Conservation (phyloP, 2,888 invertebrate species). For the Anorthoa munda region DNA sequence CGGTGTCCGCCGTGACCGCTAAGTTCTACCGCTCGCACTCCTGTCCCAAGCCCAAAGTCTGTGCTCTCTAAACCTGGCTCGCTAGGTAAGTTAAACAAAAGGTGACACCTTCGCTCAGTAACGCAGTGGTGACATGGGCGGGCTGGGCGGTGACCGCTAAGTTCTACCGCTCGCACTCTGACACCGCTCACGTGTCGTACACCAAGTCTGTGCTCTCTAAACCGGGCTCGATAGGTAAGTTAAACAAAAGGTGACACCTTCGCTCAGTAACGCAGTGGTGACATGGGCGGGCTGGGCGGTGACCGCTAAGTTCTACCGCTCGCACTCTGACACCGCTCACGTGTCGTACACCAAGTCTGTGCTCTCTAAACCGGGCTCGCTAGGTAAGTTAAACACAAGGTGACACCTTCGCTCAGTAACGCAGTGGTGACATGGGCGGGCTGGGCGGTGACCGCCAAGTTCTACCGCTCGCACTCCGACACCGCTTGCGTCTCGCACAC, state of each 20-base stretch:
- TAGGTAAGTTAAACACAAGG: slow-evolving; percentile 86
- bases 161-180: no score
- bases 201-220: no score
- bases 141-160: no score
- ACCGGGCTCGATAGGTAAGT: no score
- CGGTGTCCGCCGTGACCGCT: slow-evolving; percentile 98
- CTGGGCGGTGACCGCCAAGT: slow-evolving; percentile 99
- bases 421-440: slow-evolving; percentile 98
- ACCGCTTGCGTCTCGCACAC: slow-evolving; percentile 93
- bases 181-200: no score
- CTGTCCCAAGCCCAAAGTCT: slow-evolving; percentile 90
- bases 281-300: no score
- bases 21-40: slow-evolving; percentile 98
- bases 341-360: slow-evolving; percentile 93
- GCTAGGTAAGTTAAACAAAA: slow-evolving; percentile 82
- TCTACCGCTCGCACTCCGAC: slow-evolving; percentile 97
- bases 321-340: slow-evolving; percentile 96
- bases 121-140: no score
- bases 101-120: no score
- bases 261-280: no score
- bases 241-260: no score
- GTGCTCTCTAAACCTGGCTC: slow-evolving; percentile 96
- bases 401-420: slow-evolving; percentile 96
- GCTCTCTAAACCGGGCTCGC: slow-evolving; percentile 95
- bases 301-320: slow-evolving; percentile 98